A percentile compares a stretch with the other conserved stretches of the same genome.
Conservation (phyloP, 2,113 vertebrate genomes). For the Ginglymostoma cirratum region DNA sequence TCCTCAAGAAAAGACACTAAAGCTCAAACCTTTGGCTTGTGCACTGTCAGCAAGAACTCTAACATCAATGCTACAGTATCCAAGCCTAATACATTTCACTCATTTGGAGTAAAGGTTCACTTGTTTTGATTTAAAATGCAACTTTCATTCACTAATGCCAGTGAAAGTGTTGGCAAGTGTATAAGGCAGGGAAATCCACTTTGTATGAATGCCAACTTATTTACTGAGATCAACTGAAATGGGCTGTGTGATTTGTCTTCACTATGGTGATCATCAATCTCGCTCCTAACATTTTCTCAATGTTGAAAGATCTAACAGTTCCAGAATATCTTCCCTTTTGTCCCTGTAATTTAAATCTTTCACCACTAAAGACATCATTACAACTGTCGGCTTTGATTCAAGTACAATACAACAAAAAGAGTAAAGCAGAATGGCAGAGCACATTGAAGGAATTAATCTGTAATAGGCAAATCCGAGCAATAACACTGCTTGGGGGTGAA, state of each 20-base stretch:
- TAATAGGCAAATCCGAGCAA: neutral
- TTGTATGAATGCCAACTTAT: neutral
- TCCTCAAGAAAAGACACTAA: neutral
- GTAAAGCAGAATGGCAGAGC: neutral
- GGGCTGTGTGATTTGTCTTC: neutral
- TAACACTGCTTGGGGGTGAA: neutral
- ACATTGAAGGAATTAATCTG: neutral
- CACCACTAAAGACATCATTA: neutral
- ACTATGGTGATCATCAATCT: neutral
- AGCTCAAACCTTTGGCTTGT: neutral
- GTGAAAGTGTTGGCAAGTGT: neutral
- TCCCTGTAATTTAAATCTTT: slow-evolving; percentile 1
- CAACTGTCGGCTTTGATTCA: neutral
- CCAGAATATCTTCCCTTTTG: neutral
- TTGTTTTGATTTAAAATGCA: neutral
- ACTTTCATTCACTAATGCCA: neutral
- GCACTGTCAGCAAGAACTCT: neutral
- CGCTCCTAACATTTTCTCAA: neutral
- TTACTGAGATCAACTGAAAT: neutral
- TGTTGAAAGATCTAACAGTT: neutral
- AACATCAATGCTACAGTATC: neutral
- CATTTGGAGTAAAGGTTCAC: neutral
- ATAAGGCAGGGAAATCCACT: neutral
- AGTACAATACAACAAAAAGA: neutral
- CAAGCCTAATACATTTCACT: neutral